Evolutionary conservation across 2,888 invertebrate species (phyloP).

Genomic region (Crepidodera aurea): DNA sequence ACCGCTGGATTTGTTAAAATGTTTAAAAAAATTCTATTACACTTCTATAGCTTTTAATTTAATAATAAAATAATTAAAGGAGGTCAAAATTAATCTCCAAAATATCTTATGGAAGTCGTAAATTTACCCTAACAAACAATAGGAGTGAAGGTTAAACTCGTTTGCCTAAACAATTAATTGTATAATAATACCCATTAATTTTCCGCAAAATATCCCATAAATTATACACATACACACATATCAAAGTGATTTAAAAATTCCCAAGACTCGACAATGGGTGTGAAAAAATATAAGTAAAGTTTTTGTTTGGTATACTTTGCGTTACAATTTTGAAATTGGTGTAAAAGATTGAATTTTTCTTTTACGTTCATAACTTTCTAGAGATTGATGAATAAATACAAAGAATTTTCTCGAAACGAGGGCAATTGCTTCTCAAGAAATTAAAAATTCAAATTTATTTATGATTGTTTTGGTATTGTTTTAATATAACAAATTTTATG

Average conservation of each 20-base stretch:
- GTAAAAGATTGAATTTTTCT: background rate
- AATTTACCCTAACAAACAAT: background rate
- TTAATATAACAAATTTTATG: background rate
- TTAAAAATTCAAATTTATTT: background rate
- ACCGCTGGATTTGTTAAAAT: too few species aligned
- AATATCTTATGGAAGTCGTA: background rate
- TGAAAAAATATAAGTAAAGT: background rate
- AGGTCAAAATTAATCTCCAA: background rate
- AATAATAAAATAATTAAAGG: too few species aligned
- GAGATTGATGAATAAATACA: background rate
- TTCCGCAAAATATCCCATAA: background rate
- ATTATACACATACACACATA: background rate
- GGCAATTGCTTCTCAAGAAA: background rate
- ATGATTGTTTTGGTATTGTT: background rate
- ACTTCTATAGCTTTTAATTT: too few species aligned
- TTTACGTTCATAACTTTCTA: conserved; percentile 2
- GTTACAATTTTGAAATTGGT: conserved; percentile 7
- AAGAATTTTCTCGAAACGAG: conserved; percentile 13
- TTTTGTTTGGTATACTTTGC: background rate
- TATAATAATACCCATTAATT: conserved; percentile 6
- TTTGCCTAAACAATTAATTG: background rate
- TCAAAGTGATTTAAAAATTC: background rate
- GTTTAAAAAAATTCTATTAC: too few species aligned
- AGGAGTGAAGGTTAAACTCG: background rate
- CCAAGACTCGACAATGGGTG: background rate